Conservation (phyloP, 2,113 vertebrate species). For the Caracal caracal region DNA sequence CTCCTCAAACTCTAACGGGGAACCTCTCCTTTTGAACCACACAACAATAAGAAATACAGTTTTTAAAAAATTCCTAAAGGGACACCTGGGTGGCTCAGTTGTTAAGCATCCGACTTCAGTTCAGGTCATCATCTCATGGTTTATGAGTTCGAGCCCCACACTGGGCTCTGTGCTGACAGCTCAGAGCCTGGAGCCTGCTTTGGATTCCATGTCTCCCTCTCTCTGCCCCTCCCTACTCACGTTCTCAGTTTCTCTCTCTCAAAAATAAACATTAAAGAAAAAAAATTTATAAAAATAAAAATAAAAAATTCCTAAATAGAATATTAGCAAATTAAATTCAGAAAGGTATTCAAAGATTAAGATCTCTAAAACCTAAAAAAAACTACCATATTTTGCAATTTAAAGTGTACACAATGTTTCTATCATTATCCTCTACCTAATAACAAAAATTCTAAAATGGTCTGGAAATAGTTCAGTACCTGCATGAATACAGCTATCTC, state of each 20-base stretch:
- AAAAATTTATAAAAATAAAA: too few relatives aligned
- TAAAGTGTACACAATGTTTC: background rate
- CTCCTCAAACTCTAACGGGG: background rate
- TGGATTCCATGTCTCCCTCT: too few relatives aligned
- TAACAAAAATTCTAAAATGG: constrained; percentile 12
- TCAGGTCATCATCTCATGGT: too few relatives aligned
- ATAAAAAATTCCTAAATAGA: background rate
- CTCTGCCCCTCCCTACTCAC: too few relatives aligned
- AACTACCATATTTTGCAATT: background rate
- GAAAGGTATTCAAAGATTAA: background rate
- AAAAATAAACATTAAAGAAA: too few relatives aligned
- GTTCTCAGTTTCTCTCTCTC: too few relatives aligned
- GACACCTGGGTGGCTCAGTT: too few relatives aligned
- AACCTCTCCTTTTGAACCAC: background rate
- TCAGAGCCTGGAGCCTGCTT: too few relatives aligned
- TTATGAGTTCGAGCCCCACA: too few relatives aligned
- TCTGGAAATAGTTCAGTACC: background rate
- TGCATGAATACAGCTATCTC: background rate
- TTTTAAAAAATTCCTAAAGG: background rate
- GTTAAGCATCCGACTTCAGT: too few relatives aligned
- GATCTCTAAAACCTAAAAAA: background rate
- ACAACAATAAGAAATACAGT: background rate
- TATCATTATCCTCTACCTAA: background rate
- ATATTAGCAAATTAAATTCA: background rate
- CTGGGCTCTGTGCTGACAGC: too few relatives aligned